phyloP scores from a whole-genome alignment of 2,797 vertebrate species.

The Lepidocolaptes lacrymiger region DNA sequence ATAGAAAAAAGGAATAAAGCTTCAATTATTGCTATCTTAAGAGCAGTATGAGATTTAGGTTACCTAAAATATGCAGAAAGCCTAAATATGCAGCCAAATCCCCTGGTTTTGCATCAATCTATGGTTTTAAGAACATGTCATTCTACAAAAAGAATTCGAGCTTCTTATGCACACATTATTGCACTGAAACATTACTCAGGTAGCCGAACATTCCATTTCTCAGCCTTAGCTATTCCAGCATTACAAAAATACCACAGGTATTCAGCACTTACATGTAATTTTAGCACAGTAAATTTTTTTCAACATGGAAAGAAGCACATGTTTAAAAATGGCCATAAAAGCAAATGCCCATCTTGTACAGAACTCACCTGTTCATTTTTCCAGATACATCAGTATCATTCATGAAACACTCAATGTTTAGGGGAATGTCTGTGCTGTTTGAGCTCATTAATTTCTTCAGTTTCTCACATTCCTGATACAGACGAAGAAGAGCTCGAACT shows the following conservation, averaged over 20 bases:
- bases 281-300: not conserved
- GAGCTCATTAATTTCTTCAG: slow-evolving; percentile 85
- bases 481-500: slow-evolving; percentile 79
- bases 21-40: not conserved
- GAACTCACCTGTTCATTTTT: slow-evolving; percentile 81
- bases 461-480: slow-evolving; percentile 84
- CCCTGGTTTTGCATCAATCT: not conserved
- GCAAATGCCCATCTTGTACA: not conserved
- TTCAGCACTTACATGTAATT: not conserved
- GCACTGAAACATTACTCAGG: not conserved
- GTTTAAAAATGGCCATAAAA: not conserved
- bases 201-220: not conserved
- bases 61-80: not conserved
- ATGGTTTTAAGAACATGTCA: not conserved
- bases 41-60: not conserved
- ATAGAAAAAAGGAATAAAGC: not conserved
- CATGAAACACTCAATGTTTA: slow-evolving; percentile 85
- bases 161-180: not conserved
- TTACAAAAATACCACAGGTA: not conserved
- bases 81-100: not conserved
- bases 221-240: not conserved
- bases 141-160: not conserved
- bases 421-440: slow-evolving; percentile 81
- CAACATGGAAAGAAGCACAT: not conserved
- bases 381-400: slow-evolving; percentile 81